These are phyloP conservation scores for Clostera curtula DNA, from an alignment of 2,888 invertebrate genomes.

Conservation along the genomic window DNA sequence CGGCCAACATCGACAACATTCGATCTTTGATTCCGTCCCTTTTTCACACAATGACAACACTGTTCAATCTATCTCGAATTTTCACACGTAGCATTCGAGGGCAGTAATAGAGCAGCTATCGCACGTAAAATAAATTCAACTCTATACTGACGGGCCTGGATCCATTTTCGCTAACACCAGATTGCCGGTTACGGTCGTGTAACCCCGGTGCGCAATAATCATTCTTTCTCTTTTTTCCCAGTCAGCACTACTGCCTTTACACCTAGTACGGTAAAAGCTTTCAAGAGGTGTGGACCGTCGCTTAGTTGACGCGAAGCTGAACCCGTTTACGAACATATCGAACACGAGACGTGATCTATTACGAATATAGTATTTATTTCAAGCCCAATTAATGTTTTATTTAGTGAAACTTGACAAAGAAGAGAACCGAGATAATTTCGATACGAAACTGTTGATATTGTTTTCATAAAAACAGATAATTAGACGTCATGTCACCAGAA, in stretches of 20 bases:
- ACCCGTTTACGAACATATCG: constrained; percentile 46
- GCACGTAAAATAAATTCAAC: constrained; percentile 30
- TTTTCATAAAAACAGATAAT: constrained; percentile 56
- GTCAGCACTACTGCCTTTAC: constrained; percentile 57
- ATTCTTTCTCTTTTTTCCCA: constrained; percentile 68
- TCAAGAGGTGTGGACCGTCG: constrained; percentile 47
- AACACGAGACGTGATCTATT: constrained; percentile 41
- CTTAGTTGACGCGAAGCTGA: constrained; percentile 33
- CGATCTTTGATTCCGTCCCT: constrained; percentile 42
- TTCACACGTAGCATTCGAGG: constrained; percentile 58
- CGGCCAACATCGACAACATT: constrained; percentile 44
- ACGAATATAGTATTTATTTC: constrained; percentile 27
- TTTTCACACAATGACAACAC: constrained; percentile 52
- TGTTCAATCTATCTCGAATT: constrained; percentile 55
- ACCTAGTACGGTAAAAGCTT: constrained; percentile 62
- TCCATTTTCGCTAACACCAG: constrained; percentile 23
- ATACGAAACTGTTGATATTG: constrained; percentile 41
- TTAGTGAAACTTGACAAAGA: constrained; percentile 20
- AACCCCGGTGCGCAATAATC: constrained; percentile 43
- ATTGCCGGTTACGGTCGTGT: constrained; percentile 33
- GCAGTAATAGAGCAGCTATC: constrained; percentile 61
- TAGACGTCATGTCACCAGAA: constrained; percentile 40
- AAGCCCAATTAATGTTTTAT: constrained; percentile 21
- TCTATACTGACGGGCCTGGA: constrained; percentile 29
- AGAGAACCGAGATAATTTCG: too few relatives aligned